phyloP scores from a whole-genome alignment of 1,140 invertebrate species.

The Lucilia cuprina region DNA sequence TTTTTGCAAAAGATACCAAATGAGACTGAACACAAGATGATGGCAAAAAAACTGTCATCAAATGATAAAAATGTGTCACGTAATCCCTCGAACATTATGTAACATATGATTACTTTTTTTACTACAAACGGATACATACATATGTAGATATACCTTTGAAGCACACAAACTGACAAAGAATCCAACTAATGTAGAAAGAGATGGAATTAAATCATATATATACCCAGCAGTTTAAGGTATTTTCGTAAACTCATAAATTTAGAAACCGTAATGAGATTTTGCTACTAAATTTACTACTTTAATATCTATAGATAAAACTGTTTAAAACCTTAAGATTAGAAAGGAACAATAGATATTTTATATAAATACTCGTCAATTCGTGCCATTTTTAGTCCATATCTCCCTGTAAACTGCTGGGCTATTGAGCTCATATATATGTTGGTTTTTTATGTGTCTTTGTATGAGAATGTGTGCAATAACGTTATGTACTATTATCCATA shows the following conservation, averaged over 20 bases:
- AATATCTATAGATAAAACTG: too few species aligned
- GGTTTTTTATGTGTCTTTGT: neutral
- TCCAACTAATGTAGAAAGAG: neutral
- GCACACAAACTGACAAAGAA: neutral
- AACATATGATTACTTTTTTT: slow-evolving; percentile 28
- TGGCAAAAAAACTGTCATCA: slow-evolving; percentile 19
- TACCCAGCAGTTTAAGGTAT: neutral
- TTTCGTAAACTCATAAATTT: too few species aligned
- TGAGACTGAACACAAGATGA: neutral
- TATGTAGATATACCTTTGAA: neutral
- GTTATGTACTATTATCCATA: neutral
- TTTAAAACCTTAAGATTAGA: too few species aligned
- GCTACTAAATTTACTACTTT: too few species aligned
- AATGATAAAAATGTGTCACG: slow-evolving; percentile 35
- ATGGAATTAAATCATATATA: neutral
- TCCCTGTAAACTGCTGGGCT: too few species aligned
- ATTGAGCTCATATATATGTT: neutral
- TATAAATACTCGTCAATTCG: too few species aligned
- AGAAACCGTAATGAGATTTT: too few species aligned
- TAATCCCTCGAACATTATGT: slow-evolving; percentile 34
- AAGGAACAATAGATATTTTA: too few species aligned
- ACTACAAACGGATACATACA: neutral
- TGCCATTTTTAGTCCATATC: too few species aligned
- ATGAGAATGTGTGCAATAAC: neutral
- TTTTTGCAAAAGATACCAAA: neutral